phyloP scores from a whole-genome alignment of 1,140 invertebrate genomes.

The Trichomalopsis sarcophagae region DNA sequence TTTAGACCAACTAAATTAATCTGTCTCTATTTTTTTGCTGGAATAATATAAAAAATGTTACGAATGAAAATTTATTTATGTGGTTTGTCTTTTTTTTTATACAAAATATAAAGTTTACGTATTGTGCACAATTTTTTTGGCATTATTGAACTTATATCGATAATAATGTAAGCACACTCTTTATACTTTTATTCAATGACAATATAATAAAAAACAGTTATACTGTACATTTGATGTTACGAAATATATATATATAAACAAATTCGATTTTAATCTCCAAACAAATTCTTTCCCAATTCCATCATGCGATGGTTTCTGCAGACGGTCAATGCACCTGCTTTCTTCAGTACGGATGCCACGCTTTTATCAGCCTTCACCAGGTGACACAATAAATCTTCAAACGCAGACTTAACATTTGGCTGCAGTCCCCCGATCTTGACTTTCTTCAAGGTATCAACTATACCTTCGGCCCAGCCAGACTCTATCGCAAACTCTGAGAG shows the following conservation, averaged over 20 bases:
- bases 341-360: constrained; percentile 86
- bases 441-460: constrained; percentile 86
- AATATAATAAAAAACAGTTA: constrained; percentile 48
- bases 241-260: constrained; percentile 14
- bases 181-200: constrained; percentile 35
- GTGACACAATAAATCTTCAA: constrained; percentile 91
- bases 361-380: constrained; percentile 87
- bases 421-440: constrained; percentile 88
- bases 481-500: constrained; percentile 92
- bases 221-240: constrained; percentile 39
- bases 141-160: constrained; percentile 37
- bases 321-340: constrained; percentile 86
- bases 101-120: constrained; percentile 43
- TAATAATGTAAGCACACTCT: constrained; percentile 40
- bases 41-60: constrained; percentile 41
- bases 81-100: constrained; percentile 23
- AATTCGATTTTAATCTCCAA: constrained; percentile 82
- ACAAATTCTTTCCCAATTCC: constrained; percentile 89
- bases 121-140: constrained; percentile 46
- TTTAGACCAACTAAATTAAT: constrained; percentile 15
- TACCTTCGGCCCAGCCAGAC: constrained; percentile 93
- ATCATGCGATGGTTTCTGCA: constrained; percentile 91
- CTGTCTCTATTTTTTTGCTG: constrained; percentile 31
- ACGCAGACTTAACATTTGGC: constrained; percentile 89
- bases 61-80: constrained; percentile 17